phyloP scores from a whole-genome alignment of 2,888 invertebrate species.

The Rhingia campestris region DNA sequence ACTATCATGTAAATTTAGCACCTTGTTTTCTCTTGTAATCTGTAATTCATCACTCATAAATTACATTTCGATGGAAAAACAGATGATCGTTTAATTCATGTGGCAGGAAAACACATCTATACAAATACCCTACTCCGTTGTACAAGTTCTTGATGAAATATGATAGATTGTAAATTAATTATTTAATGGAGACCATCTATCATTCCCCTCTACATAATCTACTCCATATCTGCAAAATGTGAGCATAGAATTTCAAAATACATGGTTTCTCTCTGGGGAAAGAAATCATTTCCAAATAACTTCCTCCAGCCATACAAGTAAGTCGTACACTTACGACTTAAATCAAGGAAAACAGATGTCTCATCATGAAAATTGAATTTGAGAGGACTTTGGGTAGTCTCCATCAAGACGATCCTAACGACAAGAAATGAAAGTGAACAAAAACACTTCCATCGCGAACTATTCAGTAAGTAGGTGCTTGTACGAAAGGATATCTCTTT shows the following conservation, averaged over 20 bases:
- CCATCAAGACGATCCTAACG: background rate
- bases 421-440: background rate
- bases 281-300: background rate
- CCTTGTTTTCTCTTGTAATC: too few relatives aligned
- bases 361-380: slow-evolving; percentile 26
- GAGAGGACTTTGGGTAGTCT: slow-evolving; percentile 1
- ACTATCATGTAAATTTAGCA: too few relatives aligned
- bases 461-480: background rate
- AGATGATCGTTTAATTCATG: too few relatives aligned
- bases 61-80: too few relatives aligned
- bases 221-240: background rate
- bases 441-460: slow-evolving; percentile 3
- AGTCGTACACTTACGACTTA: background rate
- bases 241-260: background rate
- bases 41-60: too few relatives aligned
- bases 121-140: too few relatives aligned
- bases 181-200: slow-evolving; percentile 44
- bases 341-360: slow-evolving; percentile 40
- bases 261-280: background rate
- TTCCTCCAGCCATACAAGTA: too few relatives aligned
- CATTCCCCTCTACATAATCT: slow-evolving; percentile 5
- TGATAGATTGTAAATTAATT: too few relatives aligned
- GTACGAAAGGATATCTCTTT: slow-evolving; percentile 2
- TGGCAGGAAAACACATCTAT: too few relatives aligned
- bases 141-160: too few relatives aligned